Evolutionary conservation across 92 coral and sea anemone species (phyloP), one percentile per base, ranked within the genome.

Genomic region (Desmophyllum pertusum): DNA sequence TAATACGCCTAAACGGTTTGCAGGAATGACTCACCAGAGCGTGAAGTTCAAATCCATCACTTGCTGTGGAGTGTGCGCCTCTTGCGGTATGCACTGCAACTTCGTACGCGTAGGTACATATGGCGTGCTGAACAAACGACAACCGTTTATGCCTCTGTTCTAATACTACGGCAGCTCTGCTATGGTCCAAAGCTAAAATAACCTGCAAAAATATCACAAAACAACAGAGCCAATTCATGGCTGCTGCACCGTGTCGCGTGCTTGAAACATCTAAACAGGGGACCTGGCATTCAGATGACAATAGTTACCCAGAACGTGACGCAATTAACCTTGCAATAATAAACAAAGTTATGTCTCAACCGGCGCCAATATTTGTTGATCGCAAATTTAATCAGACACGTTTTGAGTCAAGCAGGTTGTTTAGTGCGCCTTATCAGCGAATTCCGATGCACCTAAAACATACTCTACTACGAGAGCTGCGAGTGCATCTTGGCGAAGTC

Each of bases 11-110:
- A 27, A 31, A 9, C 35, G 65, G 65, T 59, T 59, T 59, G 35
- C 8, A 33, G 39, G 35, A 1, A 6, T 37, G 42, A 78, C 96
- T 88, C 80, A 91, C 94, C 91, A 88, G 64, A 42, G 92, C 85
- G 43, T 93, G 94, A 41, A 93, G 79, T 48, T 88, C 91, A 68
- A 88, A 89, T 59, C 94, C 97, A 62, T 93, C 91, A 9, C 85
- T 78, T 30, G 84, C 93, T 0, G 97, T 93, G 2, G 98, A 93
- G 23, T 87, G 85, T 18, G 95, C 85, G 23, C 98, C 98, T 15
- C 98, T 92, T 6, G 93, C 93, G 0, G 98, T 94, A 25, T 91
- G 88, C 19, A 95, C 94, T 27, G 93, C 91, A 19, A 95, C 93
- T 71, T 90, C 96, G 69, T 95, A 95, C 0, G 90, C 76, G 64